A percentile compares a stretch with the other conserved stretches of the same genome.
These are phyloP conservation scores for Drosophila bocqueti DNA, from an alignment of 1,140 invertebrate genomes.

Conservation along the genomic window DNA sequence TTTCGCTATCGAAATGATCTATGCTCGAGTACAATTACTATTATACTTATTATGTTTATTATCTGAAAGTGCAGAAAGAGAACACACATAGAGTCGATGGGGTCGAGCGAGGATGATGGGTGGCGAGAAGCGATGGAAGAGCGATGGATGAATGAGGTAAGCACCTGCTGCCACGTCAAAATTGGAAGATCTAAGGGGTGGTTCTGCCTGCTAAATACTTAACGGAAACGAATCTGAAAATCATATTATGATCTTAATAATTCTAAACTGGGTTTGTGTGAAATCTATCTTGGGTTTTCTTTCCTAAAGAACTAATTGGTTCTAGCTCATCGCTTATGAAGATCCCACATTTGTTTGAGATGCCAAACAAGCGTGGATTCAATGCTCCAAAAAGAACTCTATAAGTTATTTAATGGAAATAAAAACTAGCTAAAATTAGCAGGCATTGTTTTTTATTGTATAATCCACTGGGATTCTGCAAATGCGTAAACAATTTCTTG, in stretches of 20 bases:
- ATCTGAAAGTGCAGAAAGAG: constrained; percentile 73
- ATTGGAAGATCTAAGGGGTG: not conserved
- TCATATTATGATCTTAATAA: not conserved
- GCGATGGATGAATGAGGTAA: constrained; percentile 40
- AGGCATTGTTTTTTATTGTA: not conserved
- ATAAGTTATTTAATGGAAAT: not conserved
- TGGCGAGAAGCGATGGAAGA: constrained; percentile 21
- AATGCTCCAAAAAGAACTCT: not conserved
- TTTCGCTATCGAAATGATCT: constrained; percentile 53
- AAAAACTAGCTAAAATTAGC: not conserved
- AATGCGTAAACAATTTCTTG: not conserved
- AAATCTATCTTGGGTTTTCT: not conserved
- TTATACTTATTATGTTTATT: constrained; percentile 75
- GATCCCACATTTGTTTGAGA: not conserved
- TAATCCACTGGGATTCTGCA: not conserved
- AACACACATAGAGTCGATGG: constrained; percentile 48
- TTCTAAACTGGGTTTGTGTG: not conserved
- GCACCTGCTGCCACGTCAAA: constrained; percentile 16
- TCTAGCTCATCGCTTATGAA: not conserved
- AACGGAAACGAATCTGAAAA: no score
- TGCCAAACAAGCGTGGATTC: not conserved
- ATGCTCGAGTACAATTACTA: constrained; percentile 54
- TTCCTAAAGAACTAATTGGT: not conserved
- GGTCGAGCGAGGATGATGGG: constrained; percentile 20
- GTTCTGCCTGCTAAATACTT: not conserved